Percentiles rank a stretch among this genome's conserved stretches.
Evolutionary conservation across 2,888 invertebrate species (phyloP).

Genomic region (Prostheceraeus crozeri): DNA sequence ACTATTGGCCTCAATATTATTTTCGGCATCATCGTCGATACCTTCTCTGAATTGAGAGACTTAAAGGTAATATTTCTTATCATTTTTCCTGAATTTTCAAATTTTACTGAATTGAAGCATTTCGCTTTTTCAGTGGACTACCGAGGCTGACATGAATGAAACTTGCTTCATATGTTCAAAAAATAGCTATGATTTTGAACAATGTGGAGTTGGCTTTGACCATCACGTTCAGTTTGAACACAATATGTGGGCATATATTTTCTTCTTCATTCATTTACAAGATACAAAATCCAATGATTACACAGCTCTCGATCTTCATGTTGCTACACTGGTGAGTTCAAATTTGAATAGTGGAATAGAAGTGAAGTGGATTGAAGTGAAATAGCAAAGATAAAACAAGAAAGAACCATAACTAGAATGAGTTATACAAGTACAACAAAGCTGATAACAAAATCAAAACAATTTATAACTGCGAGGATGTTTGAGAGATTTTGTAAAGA

Average conservation of each 20-base stretch:
- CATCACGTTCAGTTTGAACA: slow-evolving; percentile 56
- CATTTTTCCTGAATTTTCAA: background rate
- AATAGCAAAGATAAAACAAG: too few relatives aligned
- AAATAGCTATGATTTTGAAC: slow-evolving; percentile 57
- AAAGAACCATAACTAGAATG: too few relatives aligned
- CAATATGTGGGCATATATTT: slow-evolving; percentile 58
- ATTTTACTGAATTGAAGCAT: background rate
- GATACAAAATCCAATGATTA: slow-evolving; percentile 56
- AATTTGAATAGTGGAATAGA: too few relatives aligned
- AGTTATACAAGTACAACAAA: too few relatives aligned
- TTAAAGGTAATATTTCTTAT: slow-evolving; percentile 51
- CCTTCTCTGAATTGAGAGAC: slow-evolving; percentile 56
- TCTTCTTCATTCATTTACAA: slow-evolving; percentile 57
- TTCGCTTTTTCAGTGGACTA: slow-evolving; percentile 55
- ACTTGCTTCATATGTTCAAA: slow-evolving; percentile 56
- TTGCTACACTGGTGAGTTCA: slow-evolving; percentile 50
- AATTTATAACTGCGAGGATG: too few relatives aligned
- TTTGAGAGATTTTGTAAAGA: too few relatives aligned
- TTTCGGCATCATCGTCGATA: slow-evolving; percentile 58
- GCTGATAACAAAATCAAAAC: too few relatives aligned
- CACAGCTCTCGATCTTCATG: slow-evolving; percentile 55
- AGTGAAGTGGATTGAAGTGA: too few relatives aligned
- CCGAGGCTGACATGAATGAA: slow-evolving; percentile 56
- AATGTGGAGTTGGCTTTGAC: slow-evolving; percentile 56
- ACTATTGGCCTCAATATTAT: slow-evolving; percentile 58